Base-by-base conservation (phyloP, 2,888 invertebrate genomes). In the Petrolisthes cinctipes region DNA sequence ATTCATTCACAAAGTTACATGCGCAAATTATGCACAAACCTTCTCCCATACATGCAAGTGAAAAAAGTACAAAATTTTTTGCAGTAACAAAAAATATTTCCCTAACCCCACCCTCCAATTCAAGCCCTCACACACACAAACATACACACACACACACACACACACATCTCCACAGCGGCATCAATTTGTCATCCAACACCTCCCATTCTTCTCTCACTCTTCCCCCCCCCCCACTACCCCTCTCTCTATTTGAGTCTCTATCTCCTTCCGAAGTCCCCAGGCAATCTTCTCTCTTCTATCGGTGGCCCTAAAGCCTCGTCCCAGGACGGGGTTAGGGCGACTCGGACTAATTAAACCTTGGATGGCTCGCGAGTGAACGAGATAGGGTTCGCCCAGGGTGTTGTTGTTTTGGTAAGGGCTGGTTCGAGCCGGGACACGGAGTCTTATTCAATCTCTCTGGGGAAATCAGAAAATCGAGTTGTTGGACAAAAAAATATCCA, bases 401-500 rank as follows among this genome's bases (percentile, higher is more conserved):
- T 20, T 17, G 23, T 57, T 80, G 80, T 80, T 80, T 80, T 54
- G 80, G 20, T 80, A 56, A 17, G 61, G 9, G 61, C 37, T 37
- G 9, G 61, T 61, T 61, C 61, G 61, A 61, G 17, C 9, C 61
- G 37, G 37, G 37, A 37, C 37, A 37, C 80, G 23, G 57, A 11
- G 80, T 61, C 61, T 9, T 61, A 9, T 61, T 61, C 11, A 17
- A 9, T 17, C 9, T 57, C 80, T 56, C 57, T 7, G 20, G 80
- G 80, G 80, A 80, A 80, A 80, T 80, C 80, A 80, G 80, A 57
- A 80, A 80, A 80, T 57, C 56, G 80, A 56, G 57, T 80, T 56
- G 57, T 57, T 57, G 9, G n/a, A 73, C 11, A 23, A 76, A 57
- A 80, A 80, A 80, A 56, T 23, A 79, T 37, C 37, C 37, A 37